Evolutionary conservation across 1,140 invertebrate genomes (phyloP), one percentile per base, ranked within the genome.

Genomic region (Amphibalanus amphitrite): DNA sequence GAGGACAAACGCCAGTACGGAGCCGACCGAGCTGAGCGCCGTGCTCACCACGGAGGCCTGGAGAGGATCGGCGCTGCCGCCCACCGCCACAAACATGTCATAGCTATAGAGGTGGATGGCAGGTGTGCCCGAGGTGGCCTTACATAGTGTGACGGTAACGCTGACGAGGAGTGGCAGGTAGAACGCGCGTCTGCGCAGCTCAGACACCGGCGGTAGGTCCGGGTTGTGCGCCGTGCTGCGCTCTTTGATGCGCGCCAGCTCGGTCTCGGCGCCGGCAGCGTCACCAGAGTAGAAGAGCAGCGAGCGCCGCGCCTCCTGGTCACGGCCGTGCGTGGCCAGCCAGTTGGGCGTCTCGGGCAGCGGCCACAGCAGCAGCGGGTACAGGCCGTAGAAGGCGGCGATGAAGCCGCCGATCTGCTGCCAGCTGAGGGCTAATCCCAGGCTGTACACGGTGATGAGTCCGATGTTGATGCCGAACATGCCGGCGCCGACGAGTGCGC

Each of bases 311-410:
- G 65, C 65, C 65, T 67, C 65, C 26, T 26, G 10, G 17, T 67
- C 65, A 10, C 65, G 65, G 28, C n/a, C n/a, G 28, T 67, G 65
- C n/a, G 65, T 67, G 3, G 28, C 65, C 65, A 67, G 65, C 65
- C 65, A 67, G 65, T 67, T 67, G 65, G 65, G 65, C 65, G 65
- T 67, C 65, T 67, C 65, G 8, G 65, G 65, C 65, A 67, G 65
- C 28, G 10, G n/a, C 65, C 65, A 67, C 6, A 67, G 65, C 28
- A 67, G 23, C 65, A 67, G 65, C 28, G 65, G 65, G 28, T 67
- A 67, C 26, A 67, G n/a, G 65, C 65, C 65, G 28, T 26, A 26
- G 26, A 28, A 26, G 26, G 28, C n/a, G 8, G 28, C 65, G 26
- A 67, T 28, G n/a, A 67, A n/a, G n/a, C 65, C 65, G n/a, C 65